Percentiles rank a stretch among this genome's conserved stretches.
Evolutionary conservation across 2,113 vertebrate species (phyloP).

Genomic region (Rhagologus leucostigma): DNA sequence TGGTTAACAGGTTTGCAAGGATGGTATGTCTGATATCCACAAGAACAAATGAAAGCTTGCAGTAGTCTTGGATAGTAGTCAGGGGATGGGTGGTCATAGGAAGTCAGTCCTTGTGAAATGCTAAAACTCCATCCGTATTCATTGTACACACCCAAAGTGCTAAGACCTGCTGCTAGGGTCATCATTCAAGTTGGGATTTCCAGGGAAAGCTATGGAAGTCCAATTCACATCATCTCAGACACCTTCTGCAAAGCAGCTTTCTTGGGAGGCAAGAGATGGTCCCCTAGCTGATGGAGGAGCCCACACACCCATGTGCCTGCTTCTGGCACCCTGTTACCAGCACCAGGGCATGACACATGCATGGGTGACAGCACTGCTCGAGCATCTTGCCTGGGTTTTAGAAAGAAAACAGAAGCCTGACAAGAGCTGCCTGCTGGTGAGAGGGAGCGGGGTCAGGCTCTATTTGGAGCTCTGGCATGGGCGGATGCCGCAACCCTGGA

Average conservation of each 20-base stretch:
- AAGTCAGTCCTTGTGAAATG: neutral
- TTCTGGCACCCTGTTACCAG: neutral
- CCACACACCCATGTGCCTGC: neutral
- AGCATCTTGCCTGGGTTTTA: neutral
- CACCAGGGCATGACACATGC: neutral
- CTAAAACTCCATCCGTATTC: neutral
- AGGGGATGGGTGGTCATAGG: neutral
- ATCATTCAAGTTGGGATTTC: neutral
- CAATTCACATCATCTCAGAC: neutral
- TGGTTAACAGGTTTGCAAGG: neutral
- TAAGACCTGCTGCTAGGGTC: neutral
- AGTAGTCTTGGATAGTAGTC: neutral
- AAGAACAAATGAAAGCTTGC: neutral
- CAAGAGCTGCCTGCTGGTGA: neutral
- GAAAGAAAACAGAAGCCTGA: slow-evolving; percentile 35
- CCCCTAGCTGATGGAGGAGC: neutral
- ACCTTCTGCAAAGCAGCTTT: neutral
- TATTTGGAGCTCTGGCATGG: slow-evolving; percentile 33
- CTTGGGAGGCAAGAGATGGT: neutral
- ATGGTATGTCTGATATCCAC: neutral
- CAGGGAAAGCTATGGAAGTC: neutral
- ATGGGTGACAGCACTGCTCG: neutral
- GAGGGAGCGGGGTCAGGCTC: neutral
- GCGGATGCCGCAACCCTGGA: neutral
- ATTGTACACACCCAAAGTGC: neutral